Conservation (phyloP, 2,797 vertebrate species). For the Pangasius sanitwongsei region DNA sequence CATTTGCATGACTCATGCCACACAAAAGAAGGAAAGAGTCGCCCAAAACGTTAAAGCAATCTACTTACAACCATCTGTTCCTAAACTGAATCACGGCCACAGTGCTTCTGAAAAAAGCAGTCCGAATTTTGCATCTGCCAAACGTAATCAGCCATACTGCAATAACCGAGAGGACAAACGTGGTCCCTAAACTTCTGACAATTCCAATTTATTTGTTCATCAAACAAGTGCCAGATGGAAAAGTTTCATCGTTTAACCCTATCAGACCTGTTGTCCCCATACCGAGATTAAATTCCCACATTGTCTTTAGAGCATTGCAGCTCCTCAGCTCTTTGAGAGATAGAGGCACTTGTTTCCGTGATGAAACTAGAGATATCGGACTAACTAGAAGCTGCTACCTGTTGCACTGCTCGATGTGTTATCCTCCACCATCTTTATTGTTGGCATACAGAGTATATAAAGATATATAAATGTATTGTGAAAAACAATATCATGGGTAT, state of each 20-base stretch:
- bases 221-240: slow-evolving; percentile 7
- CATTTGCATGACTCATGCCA: slow-evolving; percentile 57
- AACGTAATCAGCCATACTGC: slow-evolving; percentile 34
- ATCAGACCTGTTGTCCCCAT: slow-evolving; percentile 6
- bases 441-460: neutral
- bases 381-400: neutral
- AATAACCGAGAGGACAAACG: slow-evolving; percentile 13
- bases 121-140: slow-evolving; percentile 45
- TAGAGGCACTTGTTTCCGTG: neutral
- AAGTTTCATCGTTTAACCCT: slow-evolving; percentile 19
- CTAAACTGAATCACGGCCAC: slow-evolving; percentile 53
- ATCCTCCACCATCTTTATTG: neutral
- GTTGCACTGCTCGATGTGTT: neutral
- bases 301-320: neutral
- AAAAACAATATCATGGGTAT: neutral
- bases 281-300: slow-evolving; percentile 8
- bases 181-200: slow-evolving; percentile 23
- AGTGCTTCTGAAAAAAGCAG: slow-evolving; percentile 41
- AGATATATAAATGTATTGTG: neutral
- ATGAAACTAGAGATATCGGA: neutral
- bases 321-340: neutral
- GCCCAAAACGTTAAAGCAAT: slow-evolving; percentile 58
- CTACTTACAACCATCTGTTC: slow-evolving; percentile 64
- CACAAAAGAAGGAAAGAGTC: slow-evolving; percentile 61
- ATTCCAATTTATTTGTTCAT: slow-evolving; percentile 24